Base-by-base conservation (phyloP, 2,113 vertebrate genomes). In the Actenoides lindsayi region DNA sequence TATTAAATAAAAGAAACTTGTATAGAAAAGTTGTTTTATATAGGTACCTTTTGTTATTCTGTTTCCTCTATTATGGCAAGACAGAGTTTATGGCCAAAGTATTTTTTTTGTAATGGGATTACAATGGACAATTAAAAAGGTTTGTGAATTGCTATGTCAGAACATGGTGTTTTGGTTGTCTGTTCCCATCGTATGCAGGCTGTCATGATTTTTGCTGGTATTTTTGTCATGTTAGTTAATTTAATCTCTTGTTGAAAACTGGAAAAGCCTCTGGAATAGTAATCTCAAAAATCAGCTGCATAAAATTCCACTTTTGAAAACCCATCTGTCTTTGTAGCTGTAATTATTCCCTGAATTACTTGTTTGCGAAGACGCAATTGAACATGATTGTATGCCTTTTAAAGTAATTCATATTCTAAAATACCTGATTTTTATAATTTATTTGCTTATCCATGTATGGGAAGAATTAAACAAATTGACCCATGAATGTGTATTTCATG, bases 241-340 rank as follows among this genome's bases (percentile, higher is more conserved):
- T 85, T 84, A 20, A 15, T 75, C 20, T 76, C 33, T 82, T 82
- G 62, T 76, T 94, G 90, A 76, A 79, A 86, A 80, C 44, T 68
- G 57, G 50, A 82, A 76, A 76, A 86, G 20, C 24, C 31, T 83
- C 44, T 90, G 48, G 28, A 80, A 73, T 31, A 69, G 48, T 57
- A 56, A 86, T 83, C 33, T 30, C 35, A 25, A 90, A 93, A 94
- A 73, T 92, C 70, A 95, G 53, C 88, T 88, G 85, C 75, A 56
- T 92, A 56, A 73, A 78, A 85, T 86, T 83, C n/a, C 27, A 41
- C 63, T 92, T 92, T 67, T 73, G 93, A 82, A 97, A 97, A 92
- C 27, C 46, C 88, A 85, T 59, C 90, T 96, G 95, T 80, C 63
- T 78, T 83, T 88, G 60, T 59, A 65, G 77, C 74, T 83, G 30